Percentiles rank a stretch among this genome's conserved stretches.
phyloP scores from a whole-genome alignment of 2,797 vertebrate genomes.

The Masticophis lateralis region DNA sequence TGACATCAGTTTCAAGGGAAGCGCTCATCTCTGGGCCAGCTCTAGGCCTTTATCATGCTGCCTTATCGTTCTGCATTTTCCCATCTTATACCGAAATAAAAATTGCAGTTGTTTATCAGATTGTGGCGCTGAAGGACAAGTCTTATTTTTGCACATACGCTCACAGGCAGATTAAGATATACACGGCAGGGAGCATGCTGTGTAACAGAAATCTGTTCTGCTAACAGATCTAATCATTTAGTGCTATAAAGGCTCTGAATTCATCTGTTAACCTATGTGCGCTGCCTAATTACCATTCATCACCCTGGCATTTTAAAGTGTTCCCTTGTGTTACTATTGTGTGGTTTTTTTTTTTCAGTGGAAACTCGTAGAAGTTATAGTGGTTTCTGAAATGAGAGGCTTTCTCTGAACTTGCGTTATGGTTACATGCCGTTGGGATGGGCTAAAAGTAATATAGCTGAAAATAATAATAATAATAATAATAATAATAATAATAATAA shows the following conservation, averaged over 20 bases:
- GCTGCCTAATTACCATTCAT: constrained; percentile 5
- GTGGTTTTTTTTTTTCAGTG: neutral
- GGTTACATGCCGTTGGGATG: neutral
- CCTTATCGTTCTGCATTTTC: constrained; percentile 6
- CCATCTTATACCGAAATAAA: constrained; percentile 22
- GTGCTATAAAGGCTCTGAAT: constrained; percentile 10
- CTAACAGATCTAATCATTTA: constrained; percentile 14
- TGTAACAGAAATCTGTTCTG: constrained; percentile 26
- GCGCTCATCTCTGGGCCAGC: neutral
- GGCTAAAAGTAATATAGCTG: neutral
- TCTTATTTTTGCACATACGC: constrained; percentile 16
- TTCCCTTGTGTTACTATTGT: neutral
- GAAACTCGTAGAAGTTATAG: neutral
- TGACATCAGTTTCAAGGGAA: neutral
- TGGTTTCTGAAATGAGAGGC: neutral
- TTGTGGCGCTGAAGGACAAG: neutral
- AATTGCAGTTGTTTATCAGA: constrained; percentile 20
- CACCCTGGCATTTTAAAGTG: constrained; percentile 24
- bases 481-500: too few relatives aligned
- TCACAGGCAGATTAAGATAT: constrained; percentile 19
- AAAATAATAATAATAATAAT: too few relatives aligned
- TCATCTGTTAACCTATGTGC: neutral
- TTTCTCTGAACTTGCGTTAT: neutral
- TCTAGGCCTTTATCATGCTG: constrained; percentile 14
- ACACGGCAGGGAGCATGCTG: neutral